Base-by-base conservation (phyloP, 2,888 invertebrate genomes). In the Xanthostigma xanthostigma region DNA sequence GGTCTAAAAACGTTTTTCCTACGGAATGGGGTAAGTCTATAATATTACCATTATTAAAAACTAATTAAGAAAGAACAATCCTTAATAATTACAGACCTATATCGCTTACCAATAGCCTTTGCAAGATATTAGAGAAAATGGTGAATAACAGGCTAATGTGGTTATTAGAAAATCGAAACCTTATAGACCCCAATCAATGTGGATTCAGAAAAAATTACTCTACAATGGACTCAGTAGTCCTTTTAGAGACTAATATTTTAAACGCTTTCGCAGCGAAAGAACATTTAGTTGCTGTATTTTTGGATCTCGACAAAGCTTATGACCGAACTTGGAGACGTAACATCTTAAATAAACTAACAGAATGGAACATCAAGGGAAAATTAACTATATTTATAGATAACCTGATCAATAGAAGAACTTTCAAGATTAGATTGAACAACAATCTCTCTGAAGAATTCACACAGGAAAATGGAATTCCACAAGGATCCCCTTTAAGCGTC, bases 351-450 rank as follows among this genome's bases (percentile, higher is more conserved):
- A n/a, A 40, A 40, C 40, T 40, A 9, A 8, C 9, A 42, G 33
- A 42, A 8, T 44, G 44, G 44, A 14, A 14, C 11, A n/a, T 33
- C 27, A 8, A 34, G 4, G 44, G 44, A 4, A 33, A 44, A 10
- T 11, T 44, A 34, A n/a, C 44, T 3, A 33, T 12, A 27, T 44
- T 12, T 12, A 17, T 44, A 44, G n/a, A 27, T 5, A 44, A 41
- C 33, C 39, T 48, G 35, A 17, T 53, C 35, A 27, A 45, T 4
- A 42, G 41, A 10, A 33, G 46, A 43, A 49, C 42, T 2, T 49
- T 51, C 44, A 34, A 43, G 10, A 46, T 51, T 14, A 49, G 13
- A 38, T n/a, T 11, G n/a, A 49, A 49, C 33, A 38, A 39, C 27
- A 36, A 4, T 9, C 14, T 34, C 1, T 51, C 49, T 3, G 35